Conservation (phyloP, 1,140 invertebrate species). For the Papilio glaucus region DNA sequence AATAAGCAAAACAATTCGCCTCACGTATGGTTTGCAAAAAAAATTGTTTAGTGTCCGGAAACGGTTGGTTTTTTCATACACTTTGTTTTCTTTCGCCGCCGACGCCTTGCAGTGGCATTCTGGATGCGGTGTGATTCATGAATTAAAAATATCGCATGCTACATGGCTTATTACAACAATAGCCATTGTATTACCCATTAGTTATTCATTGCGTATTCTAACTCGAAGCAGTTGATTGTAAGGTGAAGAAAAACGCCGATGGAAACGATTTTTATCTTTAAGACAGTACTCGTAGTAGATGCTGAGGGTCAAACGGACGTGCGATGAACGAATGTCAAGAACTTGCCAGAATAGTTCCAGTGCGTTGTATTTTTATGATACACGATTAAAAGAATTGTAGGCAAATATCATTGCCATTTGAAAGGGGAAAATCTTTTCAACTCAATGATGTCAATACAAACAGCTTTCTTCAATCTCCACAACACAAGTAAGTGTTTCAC, state of each 20-base stretch:
- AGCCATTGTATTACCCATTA: slow-evolving; percentile 7
- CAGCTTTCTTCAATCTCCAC: too few species aligned
- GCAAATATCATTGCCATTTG: too few species aligned
- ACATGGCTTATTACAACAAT: slow-evolving; percentile 31
- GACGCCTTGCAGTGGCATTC: slow-evolving; percentile 54
- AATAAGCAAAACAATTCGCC: slow-evolving; percentile 46
- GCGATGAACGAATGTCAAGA: too few species aligned
- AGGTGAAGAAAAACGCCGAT: neutral
- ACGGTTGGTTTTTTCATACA: slow-evolving; percentile 53
- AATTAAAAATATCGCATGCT: slow-evolving; percentile 68
- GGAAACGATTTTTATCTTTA: too few species aligned
- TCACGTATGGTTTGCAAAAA: slow-evolving; percentile 58
- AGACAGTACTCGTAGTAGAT: too few species aligned
- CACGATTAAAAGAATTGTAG: too few species aligned
- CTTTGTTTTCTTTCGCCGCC: slow-evolving; percentile 45
- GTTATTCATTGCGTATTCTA: neutral
- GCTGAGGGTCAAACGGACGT: too few species aligned
- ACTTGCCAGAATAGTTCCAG: too few species aligned
- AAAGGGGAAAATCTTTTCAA: too few species aligned
- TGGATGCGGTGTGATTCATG: slow-evolving; percentile 63
- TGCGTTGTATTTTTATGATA: too few species aligned
- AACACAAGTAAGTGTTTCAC: too few species aligned
- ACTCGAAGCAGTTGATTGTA: neutral
- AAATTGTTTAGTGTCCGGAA: slow-evolving; percentile 65
- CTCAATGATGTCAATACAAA: too few species aligned